phyloP scores from a whole-genome alignment of 2,113 vertebrate species.

The Alethe castanea region DNA sequence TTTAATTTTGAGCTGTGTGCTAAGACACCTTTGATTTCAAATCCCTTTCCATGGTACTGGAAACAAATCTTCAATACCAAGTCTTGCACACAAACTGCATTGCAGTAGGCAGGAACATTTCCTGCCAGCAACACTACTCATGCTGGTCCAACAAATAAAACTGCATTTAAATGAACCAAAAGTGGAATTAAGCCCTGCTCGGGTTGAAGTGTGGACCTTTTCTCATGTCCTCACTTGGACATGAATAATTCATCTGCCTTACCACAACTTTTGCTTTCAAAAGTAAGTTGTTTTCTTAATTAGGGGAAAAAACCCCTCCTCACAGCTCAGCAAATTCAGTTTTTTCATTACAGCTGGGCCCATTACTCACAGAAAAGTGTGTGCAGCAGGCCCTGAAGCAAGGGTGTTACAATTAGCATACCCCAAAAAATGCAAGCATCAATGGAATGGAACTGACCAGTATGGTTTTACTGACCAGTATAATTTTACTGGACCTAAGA shows the following conservation, averaged over 20 bases:
- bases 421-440: neutral
- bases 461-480: neutral
- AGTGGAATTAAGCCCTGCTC: neutral
- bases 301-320: fast-evolving
- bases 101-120: neutral
- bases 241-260: neutral
- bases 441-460: neutral
- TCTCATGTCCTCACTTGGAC: neutral
- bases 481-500: neutral
- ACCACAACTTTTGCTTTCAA: neutral
- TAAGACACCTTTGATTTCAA: neutral
- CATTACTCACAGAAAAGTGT: neutral
- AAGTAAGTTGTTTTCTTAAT: neutral
- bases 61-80: neutral
- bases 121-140: neutral
- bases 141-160: neutral
- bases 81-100: neutral
- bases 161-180: neutral
- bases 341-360: neutral
- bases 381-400: neutral
- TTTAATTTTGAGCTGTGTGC: neutral
- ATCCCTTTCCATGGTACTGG: neutral
- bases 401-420: neutral
- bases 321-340: neutral
- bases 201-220: neutral